These are phyloP conservation scores for Phaenicophaeus curvirostris DNA, from an alignment of 2,797 vertebrate species.

Conservation along the genomic window DNA sequence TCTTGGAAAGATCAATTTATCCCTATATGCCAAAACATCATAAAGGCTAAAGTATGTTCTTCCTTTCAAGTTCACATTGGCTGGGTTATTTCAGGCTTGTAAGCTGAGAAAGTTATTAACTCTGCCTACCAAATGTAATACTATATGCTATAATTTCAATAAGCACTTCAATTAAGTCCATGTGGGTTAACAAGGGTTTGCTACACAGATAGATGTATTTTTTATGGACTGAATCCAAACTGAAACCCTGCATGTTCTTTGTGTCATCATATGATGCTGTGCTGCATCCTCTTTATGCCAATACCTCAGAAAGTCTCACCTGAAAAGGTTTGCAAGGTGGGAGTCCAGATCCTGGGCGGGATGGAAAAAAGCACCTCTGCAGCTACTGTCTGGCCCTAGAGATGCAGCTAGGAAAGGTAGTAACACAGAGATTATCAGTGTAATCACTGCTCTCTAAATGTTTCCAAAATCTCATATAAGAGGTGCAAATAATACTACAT, in stretches of 20 bases:
- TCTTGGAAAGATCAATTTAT: neutral
- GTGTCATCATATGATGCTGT: accelerated
- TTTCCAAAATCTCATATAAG: neutral
- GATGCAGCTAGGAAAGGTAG: neutral
- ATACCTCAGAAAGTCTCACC: neutral
- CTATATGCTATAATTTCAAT: neutral
- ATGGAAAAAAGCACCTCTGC: neutral
- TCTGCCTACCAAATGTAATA: neutral
- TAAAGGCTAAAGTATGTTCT: neutral
- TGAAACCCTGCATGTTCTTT: neutral
- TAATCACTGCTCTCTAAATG: neutral
- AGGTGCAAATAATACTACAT: neutral
- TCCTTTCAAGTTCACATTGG: neutral
- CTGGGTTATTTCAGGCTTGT: neutral
- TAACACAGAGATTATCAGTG: accelerated
- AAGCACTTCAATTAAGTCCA: neutral
- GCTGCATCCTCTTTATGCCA: accelerated
- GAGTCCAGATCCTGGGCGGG: neutral
- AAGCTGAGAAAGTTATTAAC: neutral
- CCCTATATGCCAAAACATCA: neutral
- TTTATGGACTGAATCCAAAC: neutral
- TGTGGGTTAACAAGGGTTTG: neutral
- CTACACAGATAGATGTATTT: neutral
- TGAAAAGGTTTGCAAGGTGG: accelerated
- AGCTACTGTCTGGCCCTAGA: neutral